Evolutionary conservation across 2,888 invertebrate genomes (phyloP).

Genomic region (Leucophenga maculata): DNA sequence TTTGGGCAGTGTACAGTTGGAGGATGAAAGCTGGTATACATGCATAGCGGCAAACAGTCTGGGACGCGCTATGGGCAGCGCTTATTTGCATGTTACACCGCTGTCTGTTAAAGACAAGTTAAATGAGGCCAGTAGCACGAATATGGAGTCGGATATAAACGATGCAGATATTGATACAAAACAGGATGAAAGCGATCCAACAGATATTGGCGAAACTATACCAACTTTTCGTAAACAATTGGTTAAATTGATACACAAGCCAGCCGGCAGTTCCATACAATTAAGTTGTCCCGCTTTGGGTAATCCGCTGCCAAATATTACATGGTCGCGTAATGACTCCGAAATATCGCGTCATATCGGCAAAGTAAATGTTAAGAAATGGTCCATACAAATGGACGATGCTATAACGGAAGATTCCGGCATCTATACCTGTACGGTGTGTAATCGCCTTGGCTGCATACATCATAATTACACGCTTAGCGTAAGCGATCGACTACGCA

Average conservation of each 20-base stretch:
- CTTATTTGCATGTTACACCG: constrained; percentile 81
- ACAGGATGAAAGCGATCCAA: constrained; percentile 29
- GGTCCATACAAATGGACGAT: constrained; percentile 85
- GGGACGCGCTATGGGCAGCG: constrained; percentile 84
- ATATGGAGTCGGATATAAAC: constrained; percentile 28
- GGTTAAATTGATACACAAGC: constrained; percentile 74
- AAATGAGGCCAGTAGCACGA: neutral
- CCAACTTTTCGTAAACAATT: constrained; percentile 49
- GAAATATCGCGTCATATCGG: constrained; percentile 79
- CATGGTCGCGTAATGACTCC: constrained; percentile 85
- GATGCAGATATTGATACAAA: constrained; percentile 33
- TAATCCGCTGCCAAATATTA: constrained; percentile 85
- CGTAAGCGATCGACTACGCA: constrained; percentile 85
- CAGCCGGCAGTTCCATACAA: constrained; percentile 83
- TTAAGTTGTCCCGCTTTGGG: constrained; percentile 78
- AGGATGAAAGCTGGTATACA: constrained; percentile 95
- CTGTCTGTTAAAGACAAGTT: neutral
- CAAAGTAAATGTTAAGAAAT: constrained; percentile 78
- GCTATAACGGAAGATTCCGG: constrained; percentile 87
- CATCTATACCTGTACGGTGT: constrained; percentile 89
- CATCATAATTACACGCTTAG: constrained; percentile 80
- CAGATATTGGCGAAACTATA: constrained; percentile 32
- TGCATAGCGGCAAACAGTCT: constrained; percentile 92
- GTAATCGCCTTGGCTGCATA: constrained; percentile 86
- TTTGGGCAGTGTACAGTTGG: constrained; percentile 86